Evolutionary conservation across 1,140 invertebrate genomes (phyloP).

Genomic region (Apolygus lucorum): DNA sequence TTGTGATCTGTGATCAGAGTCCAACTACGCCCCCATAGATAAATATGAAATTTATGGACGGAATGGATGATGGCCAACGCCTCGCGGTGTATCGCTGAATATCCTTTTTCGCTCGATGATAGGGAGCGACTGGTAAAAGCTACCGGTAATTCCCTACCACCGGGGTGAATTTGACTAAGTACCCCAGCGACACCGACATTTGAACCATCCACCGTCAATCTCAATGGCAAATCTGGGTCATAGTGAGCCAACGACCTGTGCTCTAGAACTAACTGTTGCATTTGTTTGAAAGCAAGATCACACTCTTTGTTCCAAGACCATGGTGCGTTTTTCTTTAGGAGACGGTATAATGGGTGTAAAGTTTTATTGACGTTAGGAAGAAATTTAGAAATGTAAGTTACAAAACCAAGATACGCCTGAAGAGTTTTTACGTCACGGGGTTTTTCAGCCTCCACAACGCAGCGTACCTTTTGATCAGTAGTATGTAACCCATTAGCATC

Average conservation of each 20-base stretch:
- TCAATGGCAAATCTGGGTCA: background rate
- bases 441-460: background rate
- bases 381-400: constrained; percentile 7
- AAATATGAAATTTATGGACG: constrained; percentile 33
- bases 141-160: background rate
- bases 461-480: background rate
- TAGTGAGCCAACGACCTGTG: background rate
- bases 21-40: constrained; percentile 39
- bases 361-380: background rate
- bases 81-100: constrained; percentile 41
- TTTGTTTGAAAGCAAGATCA: background rate
- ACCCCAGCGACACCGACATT: background rate
- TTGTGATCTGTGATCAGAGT: constrained; percentile 42
- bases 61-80: constrained; percentile 34
- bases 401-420: constrained; percentile 8
- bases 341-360: background rate
- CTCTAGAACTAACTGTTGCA: background rate
- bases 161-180: background rate
- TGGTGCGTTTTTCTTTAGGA: background rate
- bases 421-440: constrained; percentile 16
- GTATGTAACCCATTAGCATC: background rate
- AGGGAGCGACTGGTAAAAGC: background rate
- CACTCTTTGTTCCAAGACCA: background rate
- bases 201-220: background rate
- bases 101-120: background rate